Base-by-base conservation (phyloP, 2,888 invertebrate genomes). In the Pyrocoelia pectoralis region DNA sequence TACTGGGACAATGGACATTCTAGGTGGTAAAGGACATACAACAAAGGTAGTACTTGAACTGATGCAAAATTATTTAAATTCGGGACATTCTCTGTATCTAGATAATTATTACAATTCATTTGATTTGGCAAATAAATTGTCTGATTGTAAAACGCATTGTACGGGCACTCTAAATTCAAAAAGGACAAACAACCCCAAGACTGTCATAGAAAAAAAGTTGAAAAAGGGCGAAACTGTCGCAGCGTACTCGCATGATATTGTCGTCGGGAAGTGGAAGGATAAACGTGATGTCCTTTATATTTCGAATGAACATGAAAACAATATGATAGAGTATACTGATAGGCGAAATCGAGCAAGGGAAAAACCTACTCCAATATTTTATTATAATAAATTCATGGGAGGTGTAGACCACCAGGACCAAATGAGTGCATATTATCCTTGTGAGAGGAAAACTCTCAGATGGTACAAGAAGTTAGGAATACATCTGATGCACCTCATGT, bases 21-120 rank as follows among this genome's bases (percentile, higher is more conserved):
- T n/a, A n/a, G 70, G 69, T 51, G 72, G 71, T 17, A 68, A 65
- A 63, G 70, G 70, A 17, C 72, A 74, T 65, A 64, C 68, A 1
- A 66, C 68, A 24, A 61, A 72, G 59, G 67, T 73, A 8, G 69
- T 74, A 1, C 28, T 65, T 24, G 24, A 68, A 28, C 50, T 72
- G 5, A 43, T 72, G 49, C 41, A 67, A 61, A 66, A 64, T 61
- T 65, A 61, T 14, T 52, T 70, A 41, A 56, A 68, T 28, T 56
- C 56, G 4, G 70, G 70, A 8, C 70, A 70, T 56, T 6, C 28
- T 9, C 1, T 55, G 1, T 55, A 46, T 14, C n/a, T 55, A 19
- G 46, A 55, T 10, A 55, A 46, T 15, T 55, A n/a, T 55, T 55
- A 55, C 18, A 55, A 46, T 17, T 28, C 28, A 1, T 43, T n/a